Evolutionary conservation across 2,888 invertebrate genomes (phyloP).

Genomic region (Leucozona laternaria): DNA sequence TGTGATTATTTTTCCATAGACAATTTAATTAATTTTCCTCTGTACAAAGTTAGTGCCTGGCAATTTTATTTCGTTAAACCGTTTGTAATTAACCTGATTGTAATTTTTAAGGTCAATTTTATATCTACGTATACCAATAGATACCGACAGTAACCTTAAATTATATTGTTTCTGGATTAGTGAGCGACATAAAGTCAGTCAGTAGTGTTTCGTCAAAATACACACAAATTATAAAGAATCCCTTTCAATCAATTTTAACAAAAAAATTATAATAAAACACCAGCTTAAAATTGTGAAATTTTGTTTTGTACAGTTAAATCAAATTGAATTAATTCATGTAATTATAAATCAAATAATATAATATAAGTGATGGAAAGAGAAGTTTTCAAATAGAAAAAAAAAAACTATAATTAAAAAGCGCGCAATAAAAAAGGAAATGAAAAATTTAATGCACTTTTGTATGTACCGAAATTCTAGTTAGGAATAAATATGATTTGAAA

Average conservation of each 20-base stretch:
- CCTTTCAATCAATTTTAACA: constrained; percentile 57
- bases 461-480: constrained; percentile 53
- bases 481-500: constrained; percentile 24
- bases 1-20: background rate
- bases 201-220: background rate
- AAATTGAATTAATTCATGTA: constrained; percentile 26
- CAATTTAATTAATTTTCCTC: constrained; percentile 62
- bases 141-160: background rate
- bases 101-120: constrained; percentile 50
- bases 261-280: constrained; percentile 19
- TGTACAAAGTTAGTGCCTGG: constrained; percentile 24
- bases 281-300: constrained; percentile 7
- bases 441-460: constrained; percentile 48
- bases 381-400: background rate
- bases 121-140: background rate
- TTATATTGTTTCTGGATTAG: background rate
- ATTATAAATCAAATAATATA: background rate
- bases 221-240: constrained; percentile 33
- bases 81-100: constrained; percentile 70
- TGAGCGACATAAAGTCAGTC: background rate
- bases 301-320: constrained; percentile 33
- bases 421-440: constrained; percentile 40
- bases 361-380: background rate
- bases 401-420: constrained; percentile 21
- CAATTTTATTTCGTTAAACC: constrained; percentile 32